Percentiles rank a stretch among this genome's conserved stretches.
phyloP scores from a whole-genome alignment of 2,797 vertebrate species.

The Selene dorsalis region DNA sequence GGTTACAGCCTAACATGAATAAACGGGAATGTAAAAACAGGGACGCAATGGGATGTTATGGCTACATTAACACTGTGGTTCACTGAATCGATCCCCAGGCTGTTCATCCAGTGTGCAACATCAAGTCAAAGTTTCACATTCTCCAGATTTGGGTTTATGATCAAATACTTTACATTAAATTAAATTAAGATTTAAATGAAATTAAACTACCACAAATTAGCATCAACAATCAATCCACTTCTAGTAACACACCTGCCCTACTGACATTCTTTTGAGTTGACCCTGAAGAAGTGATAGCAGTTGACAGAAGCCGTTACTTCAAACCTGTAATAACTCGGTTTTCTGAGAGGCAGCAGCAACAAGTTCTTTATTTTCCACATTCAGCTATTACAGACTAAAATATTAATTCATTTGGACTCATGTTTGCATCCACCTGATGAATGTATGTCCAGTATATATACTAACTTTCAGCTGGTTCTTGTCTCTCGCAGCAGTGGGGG shows the following conservation, averaged over 20 bases:
- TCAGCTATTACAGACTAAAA: background rate
- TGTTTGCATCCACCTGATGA: background rate
- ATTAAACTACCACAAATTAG: background rate
- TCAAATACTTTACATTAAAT: background rate
- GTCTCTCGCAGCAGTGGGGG: too few relatives aligned
- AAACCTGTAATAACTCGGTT: background rate
- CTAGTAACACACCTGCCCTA: too few relatives aligned
- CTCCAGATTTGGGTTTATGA: background rate
- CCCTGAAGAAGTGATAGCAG: background rate
- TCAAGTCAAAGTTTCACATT: background rate
- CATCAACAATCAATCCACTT: background rate
- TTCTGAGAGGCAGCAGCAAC: too few relatives aligned
- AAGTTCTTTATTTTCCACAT: background rate
- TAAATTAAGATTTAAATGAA: background rate
- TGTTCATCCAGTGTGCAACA: background rate
- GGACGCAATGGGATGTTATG: background rate
- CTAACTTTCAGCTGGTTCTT: background rate
- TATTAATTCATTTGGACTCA: background rate
- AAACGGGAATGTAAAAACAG: background rate
- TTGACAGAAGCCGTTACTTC: background rate
- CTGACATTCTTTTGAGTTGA: background rate
- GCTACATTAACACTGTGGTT: background rate
- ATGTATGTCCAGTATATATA: background rate
- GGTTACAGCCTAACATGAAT: slow-evolving; percentile 6
- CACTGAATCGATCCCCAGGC: background rate